A percentile compares a stretch with the other conserved stretches of the same genome.
phyloP scores from a whole-genome alignment of 2,797 vertebrate genomes.

The Chromis chromis region DNA sequence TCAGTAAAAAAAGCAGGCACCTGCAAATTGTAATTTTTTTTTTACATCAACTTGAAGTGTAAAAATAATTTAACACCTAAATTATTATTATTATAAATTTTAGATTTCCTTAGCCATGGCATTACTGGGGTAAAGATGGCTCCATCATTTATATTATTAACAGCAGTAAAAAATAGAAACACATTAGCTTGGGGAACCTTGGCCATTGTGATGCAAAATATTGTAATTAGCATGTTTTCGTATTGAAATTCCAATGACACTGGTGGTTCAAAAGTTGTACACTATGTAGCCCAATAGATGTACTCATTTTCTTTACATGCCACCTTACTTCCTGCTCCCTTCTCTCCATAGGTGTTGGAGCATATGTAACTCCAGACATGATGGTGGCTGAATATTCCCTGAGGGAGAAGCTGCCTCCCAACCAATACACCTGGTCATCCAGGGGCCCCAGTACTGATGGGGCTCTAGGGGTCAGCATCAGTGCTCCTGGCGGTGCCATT shows the following conservation, averaged over 20 bases:
- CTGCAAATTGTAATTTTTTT: not conserved
- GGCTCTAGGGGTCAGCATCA: conserved; percentile 97
- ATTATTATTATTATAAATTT: too few relatives aligned
- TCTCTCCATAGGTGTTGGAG: conserved; percentile 91
- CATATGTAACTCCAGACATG: conserved; percentile 99
- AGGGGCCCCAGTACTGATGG: conserved; percentile 96
- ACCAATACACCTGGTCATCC: conserved; percentile 99
- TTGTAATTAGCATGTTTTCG: too few relatives aligned
- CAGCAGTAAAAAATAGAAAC: too few relatives aligned
- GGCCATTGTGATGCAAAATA: too few relatives aligned
- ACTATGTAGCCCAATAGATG: not conserved
- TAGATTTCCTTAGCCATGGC: too few relatives aligned
- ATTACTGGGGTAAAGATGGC: too few relatives aligned
- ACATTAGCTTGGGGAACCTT: too few relatives aligned
- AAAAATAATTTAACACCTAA: not conserved
- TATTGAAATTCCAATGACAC: too few relatives aligned
- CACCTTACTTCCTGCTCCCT: not conserved
- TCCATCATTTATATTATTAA: too few relatives aligned
- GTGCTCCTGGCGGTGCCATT: conserved; percentile 97
- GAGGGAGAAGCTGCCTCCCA: conserved; percentile 96
- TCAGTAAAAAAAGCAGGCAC: too few relatives aligned
- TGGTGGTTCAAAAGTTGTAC: too few relatives aligned
- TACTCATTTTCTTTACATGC: not conserved
- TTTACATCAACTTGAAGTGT: too few relatives aligned
- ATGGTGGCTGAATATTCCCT: conserved; percentile 99